Evolutionary conservation across 2,113 vertebrate species (phyloP), one percentile per base, ranked within the genome.

Genomic region (Sorex fumeus): DNA sequence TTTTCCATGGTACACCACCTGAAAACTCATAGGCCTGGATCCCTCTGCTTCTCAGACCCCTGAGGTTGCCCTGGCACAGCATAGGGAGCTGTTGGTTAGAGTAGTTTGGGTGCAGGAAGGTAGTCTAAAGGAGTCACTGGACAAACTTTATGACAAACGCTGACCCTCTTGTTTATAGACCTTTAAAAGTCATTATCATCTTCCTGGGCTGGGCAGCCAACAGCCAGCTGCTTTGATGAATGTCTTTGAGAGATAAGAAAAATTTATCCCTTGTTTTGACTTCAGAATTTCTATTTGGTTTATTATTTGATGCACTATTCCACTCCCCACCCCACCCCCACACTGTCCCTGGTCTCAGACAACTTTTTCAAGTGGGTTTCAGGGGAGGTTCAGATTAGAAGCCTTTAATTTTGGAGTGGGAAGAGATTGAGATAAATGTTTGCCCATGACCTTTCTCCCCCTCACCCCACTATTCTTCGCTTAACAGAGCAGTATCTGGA

Each of bases 261-360:
- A 92, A 94, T 94, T 75, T 90, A 95, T 91, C 94, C 91, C 77
- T 96, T 97, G 94, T 96, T 96, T 96, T 94, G 95, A 96, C 96
- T 96, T 96, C 83, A 93, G 30, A 82, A 91, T 95, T 94, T 95
- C 80, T 93, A 95, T 83, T 93, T 92, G 88, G 91, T 93, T 95
- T 92, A 84, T 95, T 95, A 92, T 94, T 93, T 95, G 92, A 90
- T 23, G 50, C 28, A 18, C 28, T 53, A 50, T 86, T 96, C 86
- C 90, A 75, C 94, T 91, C 87, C 95, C 43, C 57, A 92, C 72
- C 76, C 11, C 45, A 47, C 47, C 47, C 47, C 8, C 57, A 3
- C 47, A 88, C 82, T 53, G 93, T 93, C 69, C 72, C 89, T 75
- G 57, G 91, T 88, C 72, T 84, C 69, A 75, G 88, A 87, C 60